Percentiles rank a stretch among this genome's conserved stretches.
Conservation (phyloP, 2,797 vertebrate species). For the Sphaeramia orbicularis region DNA sequence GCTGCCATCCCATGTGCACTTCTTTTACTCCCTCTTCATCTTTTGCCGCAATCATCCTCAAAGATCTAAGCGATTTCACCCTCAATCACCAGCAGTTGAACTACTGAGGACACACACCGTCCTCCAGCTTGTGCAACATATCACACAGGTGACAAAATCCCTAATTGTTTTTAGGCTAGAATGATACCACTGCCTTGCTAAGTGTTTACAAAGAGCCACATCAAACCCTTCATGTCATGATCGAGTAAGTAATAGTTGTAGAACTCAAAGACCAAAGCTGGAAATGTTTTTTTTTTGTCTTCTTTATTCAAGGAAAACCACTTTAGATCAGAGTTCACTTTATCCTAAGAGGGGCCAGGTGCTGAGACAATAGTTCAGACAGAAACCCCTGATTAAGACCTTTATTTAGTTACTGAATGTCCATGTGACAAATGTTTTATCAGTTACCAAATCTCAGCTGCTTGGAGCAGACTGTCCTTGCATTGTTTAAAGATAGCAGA, state of each 20-base stretch:
- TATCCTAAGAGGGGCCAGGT: constrained; percentile 33
- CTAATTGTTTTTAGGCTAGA: constrained; percentile 28
- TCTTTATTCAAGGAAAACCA: constrained; percentile 36
- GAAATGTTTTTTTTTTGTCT: neutral
- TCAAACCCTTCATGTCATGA: constrained; percentile 45
- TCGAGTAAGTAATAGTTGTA: constrained; percentile 21
- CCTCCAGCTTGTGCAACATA: constrained; percentile 37
- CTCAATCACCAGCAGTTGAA: constrained; percentile 69
- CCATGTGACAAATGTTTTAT: constrained; percentile 12
- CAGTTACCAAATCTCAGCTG: constrained; percentile 4
- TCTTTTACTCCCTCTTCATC: constrained; percentile 66
- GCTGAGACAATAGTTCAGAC: constrained; percentile 31
- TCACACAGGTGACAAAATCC: constrained; percentile 41
- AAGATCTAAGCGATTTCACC: constrained; percentile 73
- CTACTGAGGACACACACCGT: constrained; percentile 60
- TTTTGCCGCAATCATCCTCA: constrained; percentile 66
- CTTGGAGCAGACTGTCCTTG: constrained; percentile 2
- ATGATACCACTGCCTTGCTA: constrained; percentile 26
- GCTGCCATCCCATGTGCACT: constrained; percentile 57
- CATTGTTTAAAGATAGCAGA: constrained; percentile 24
- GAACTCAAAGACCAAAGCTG: constrained; percentile 35
- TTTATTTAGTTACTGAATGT: neutral
- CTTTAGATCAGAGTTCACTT: constrained; percentile 28
- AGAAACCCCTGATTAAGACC: constrained; percentile 23
- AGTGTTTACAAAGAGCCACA: constrained; percentile 48